Evolutionary conservation across 1,140 invertebrate species (phyloP).

Genomic region (Helicoverpa armigera): DNA sequence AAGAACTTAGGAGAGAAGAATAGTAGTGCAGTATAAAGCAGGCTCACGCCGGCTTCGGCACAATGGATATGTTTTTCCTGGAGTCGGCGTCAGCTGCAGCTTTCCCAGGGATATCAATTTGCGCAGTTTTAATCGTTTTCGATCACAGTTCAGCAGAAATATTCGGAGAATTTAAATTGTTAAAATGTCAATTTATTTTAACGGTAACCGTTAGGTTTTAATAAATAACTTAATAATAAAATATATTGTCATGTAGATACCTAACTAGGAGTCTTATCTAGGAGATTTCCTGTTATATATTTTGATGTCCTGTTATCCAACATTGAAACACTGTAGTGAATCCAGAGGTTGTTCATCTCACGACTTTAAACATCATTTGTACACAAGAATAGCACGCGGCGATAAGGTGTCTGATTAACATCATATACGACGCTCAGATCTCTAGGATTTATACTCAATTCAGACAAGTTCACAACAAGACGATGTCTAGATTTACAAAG

Average conservation of each 20-base stretch:
- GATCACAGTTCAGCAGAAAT: constrained; percentile 55
- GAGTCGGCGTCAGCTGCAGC: constrained; percentile 66
- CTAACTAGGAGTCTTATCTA: background rate
- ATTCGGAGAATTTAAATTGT: constrained; percentile 47
- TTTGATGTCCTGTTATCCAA: background rate
- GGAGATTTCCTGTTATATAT: too few relatives aligned
- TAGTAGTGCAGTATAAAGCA: background rate
- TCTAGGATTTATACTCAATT: constrained; percentile 39
- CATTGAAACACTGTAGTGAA: background rate
- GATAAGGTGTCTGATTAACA: constrained; percentile 30
- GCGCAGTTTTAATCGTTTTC: constrained; percentile 69
- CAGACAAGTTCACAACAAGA: constrained; percentile 51
- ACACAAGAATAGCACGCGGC: background rate
- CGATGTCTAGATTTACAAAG: constrained; percentile 57
- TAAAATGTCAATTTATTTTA: constrained; percentile 37
- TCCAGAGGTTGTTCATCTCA: constrained; percentile 12
- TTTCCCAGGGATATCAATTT: constrained; percentile 79
- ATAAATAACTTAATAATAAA: background rate
- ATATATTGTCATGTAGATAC: background rate
- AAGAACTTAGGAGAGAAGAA: background rate
- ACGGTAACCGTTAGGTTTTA: background rate
- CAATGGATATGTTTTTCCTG: constrained; percentile 62
- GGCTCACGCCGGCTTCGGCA: constrained; percentile 1
- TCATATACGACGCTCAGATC: constrained; percentile 15
- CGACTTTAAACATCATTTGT: constrained; percentile 9